phyloP scores from a whole-genome alignment of 2,797 vertebrate genomes.

The Pseudochaenichthys georgianus region DNA sequence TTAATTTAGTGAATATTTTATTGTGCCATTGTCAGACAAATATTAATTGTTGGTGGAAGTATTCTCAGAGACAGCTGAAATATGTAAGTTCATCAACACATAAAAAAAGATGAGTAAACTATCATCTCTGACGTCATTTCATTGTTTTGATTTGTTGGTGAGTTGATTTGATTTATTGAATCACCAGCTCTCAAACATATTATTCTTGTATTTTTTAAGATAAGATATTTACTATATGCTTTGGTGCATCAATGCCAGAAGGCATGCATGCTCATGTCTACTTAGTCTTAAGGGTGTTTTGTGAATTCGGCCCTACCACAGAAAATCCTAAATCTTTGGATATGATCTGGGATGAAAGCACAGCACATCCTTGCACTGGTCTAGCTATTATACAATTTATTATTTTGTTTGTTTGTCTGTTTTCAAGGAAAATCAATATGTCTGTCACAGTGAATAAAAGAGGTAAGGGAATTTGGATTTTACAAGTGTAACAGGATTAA shows the following conservation, averaged over 20 bases:
- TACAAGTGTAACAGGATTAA: slow-evolving; percentile 8
- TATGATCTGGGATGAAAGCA: background rate
- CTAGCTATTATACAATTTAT: slow-evolving; percentile 11
- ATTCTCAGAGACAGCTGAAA: background rate
- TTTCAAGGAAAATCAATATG: background rate
- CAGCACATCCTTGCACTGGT: slow-evolving; percentile 9
- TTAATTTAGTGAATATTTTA: background rate
- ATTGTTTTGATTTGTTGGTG: background rate
- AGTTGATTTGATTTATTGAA: background rate
- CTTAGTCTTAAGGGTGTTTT: background rate
- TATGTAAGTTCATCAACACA: background rate
- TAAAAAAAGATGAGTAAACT: background rate
- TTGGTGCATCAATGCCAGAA: no score
- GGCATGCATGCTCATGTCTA: no score
- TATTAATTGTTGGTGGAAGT: background rate
- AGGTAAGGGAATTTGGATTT: background rate
- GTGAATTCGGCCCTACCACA: background rate
- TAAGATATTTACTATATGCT: no score
- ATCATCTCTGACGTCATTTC: background rate
- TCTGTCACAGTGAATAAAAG: slow-evolving; percentile 10
- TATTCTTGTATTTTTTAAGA: background rate
- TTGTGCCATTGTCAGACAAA: background rate
- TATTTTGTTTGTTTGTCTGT: slow-evolving; percentile 4
- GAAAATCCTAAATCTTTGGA: slow-evolving; percentile 2
- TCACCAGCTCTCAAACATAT: background rate